A percentile compares a stretch with the other conserved stretches of the same genome.
phyloP scores from a whole-genome alignment of 1,140 invertebrate species.

The Maniola jurtina region DNA sequence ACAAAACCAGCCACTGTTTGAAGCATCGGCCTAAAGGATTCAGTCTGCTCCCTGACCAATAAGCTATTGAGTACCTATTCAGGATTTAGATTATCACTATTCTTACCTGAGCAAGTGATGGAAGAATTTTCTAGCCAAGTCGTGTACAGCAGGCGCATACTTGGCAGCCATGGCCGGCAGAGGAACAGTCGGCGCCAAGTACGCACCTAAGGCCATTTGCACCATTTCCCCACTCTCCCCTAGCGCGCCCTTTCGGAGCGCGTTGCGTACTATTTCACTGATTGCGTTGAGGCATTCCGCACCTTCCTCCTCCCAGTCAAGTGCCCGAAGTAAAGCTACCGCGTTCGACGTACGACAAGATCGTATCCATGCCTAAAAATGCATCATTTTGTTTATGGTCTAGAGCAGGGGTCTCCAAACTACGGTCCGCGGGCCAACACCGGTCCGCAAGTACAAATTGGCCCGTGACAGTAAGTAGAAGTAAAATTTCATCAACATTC shows the following conservation, averaged over 20 bases:
- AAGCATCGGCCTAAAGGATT: too few relatives aligned
- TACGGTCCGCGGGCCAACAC: too few relatives aligned
- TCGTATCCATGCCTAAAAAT: conserved; percentile 55
- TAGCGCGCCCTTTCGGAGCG: conserved; percentile 29
- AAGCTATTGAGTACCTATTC: too few relatives aligned
- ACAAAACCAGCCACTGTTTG: too few relatives aligned
- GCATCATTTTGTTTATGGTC: conserved; percentile 1
- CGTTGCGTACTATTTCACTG: conserved; percentile 24
- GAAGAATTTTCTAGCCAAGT: conserved; percentile 67
- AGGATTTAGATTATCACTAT: too few relatives aligned
- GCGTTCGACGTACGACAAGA: conserved; percentile 48
- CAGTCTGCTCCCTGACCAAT: too few relatives aligned
- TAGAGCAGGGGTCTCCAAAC: not conserved
- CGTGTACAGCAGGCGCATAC: conserved; percentile 57
- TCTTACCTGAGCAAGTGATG: conserved; percentile 71
- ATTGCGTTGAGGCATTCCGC: conserved; percentile 50
- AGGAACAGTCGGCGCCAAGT: conserved; percentile 50
- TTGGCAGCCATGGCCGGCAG: conserved; percentile 39
- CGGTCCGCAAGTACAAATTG: too few relatives aligned
- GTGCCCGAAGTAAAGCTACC: conserved; percentile 47
- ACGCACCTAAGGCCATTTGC: conserved; percentile 64
- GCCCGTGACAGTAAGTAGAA: too few relatives aligned
- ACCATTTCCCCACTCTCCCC: conserved; percentile 32
- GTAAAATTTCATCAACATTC: too few relatives aligned
- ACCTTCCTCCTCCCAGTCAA: conserved; percentile 63